A percentile compares a stretch with the other conserved stretches of the same genome.
Evolutionary conservation across 2,113 vertebrate species (phyloP).

Genomic region (Channa argus): DNA sequence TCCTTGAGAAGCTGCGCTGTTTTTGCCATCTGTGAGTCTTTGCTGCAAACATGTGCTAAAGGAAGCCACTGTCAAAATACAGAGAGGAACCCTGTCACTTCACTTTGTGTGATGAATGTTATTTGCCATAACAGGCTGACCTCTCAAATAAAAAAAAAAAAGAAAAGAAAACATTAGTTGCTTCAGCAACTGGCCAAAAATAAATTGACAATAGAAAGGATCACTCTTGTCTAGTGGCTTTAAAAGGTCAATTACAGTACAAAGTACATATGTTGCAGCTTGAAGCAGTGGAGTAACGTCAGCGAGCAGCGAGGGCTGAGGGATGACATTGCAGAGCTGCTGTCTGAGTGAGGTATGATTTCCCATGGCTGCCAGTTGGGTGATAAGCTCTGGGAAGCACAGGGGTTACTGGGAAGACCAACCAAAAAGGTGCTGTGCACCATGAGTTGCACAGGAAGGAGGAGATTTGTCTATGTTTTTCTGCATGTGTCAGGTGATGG

Average conservation of each 20-base stretch:
- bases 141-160: no score
- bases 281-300: neutral
- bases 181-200: neutral
- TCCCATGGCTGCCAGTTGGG: slow-evolving; percentile 64
- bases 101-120: neutral
- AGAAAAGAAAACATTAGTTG: neutral
- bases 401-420: slow-evolving; percentile 47
- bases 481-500: slow-evolving; percentile 52
- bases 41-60: neutral
- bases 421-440: slow-evolving; percentile 24
- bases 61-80: neutral
- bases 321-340: neutral
- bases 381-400: slow-evolving; percentile 68
- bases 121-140: neutral
- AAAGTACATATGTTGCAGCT: neutral
- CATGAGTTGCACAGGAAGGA: slow-evolving; percentile 33
- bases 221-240: neutral
- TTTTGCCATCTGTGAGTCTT: slow-evolving; percentile 18
- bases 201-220: neutral
- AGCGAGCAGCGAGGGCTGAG: slow-evolving; percentile 38
- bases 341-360: slow-evolving; percentile 59
- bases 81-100: neutral
- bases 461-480: slow-evolving; percentile 22
- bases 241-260: no score
- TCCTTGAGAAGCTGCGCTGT: slow-evolving; percentile 2